Conservation (phyloP, 2,888 invertebrate species). For the Lucinisca nassula region DNA sequence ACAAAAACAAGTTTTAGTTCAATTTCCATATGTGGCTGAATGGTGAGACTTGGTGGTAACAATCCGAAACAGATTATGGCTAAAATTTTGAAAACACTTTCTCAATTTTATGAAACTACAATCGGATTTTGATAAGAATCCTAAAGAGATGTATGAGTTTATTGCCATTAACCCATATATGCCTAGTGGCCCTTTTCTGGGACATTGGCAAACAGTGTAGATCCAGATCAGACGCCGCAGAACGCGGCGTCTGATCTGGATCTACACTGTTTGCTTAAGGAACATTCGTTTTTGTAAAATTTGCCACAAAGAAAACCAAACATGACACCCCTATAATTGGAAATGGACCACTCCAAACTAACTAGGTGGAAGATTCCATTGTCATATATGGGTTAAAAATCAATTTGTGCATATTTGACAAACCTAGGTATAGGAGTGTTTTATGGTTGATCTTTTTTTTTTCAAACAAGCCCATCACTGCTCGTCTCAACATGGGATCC, state of each 20-base stretch:
- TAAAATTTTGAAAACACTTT: background rate
- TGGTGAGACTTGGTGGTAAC: background rate
- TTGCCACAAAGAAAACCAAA: too few species aligned
- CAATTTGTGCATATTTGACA: slow-evolving; percentile 14
- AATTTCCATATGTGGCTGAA: background rate
- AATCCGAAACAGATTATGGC: background rate
- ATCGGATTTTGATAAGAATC: background rate
- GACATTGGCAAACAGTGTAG: too few species aligned
- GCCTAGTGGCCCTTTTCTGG: too few species aligned
- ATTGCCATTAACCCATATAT: too few species aligned
- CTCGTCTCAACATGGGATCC: background rate
- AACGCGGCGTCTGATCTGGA: too few species aligned
- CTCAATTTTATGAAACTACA: slow-evolving; percentile 1
- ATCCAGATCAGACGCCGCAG: too few species aligned
- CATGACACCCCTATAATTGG: too few species aligned
- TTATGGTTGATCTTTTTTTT: background rate
- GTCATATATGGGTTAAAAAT: too few species aligned
- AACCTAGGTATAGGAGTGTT: background rate
- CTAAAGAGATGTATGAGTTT: background rate
- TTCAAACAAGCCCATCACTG: slow-evolving; percentile 6
- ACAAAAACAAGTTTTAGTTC: background rate
- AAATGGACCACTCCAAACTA: too few species aligned
- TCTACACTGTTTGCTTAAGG: too few species aligned
- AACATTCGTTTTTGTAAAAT: too few species aligned
- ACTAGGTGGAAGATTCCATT: too few species aligned